phyloP scores from a whole-genome alignment of 2,888 invertebrate genomes.

The Apeira syringaria region DNA sequence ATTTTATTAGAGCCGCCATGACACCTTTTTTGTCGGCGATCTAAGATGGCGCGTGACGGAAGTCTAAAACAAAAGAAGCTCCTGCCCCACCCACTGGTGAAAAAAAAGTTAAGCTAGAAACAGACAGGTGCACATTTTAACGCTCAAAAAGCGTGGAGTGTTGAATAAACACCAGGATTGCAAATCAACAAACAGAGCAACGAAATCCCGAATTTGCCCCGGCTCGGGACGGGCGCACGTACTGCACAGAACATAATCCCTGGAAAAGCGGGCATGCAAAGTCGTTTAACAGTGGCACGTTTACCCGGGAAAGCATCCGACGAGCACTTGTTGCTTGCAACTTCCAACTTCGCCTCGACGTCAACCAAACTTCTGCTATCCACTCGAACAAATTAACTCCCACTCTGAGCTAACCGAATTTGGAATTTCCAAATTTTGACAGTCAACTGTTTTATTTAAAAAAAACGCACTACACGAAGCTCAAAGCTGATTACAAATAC shows the following conservation, averaged over 20 bases:
- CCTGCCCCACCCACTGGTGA: slow-evolving; percentile 69
- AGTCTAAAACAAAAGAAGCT: slow-evolving; percentile 78
- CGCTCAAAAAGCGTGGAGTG: slow-evolving; percentile 30
- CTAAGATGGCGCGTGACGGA: slow-evolving; percentile 77
- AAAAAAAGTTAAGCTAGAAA: slow-evolving; percentile 30
- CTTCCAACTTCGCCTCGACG: slow-evolving; percentile 61
- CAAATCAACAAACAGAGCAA: slow-evolving; percentile 56
- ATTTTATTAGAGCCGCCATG: slow-evolving; percentile 65
- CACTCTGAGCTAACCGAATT: slow-evolving; percentile 36
- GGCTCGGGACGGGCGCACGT: slow-evolving; percentile 24
- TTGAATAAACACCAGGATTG: slow-evolving; percentile 43
- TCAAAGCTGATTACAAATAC: slow-evolving; percentile 11
- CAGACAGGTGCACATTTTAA: slow-evolving; percentile 24
- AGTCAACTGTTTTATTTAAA: slow-evolving; percentile 25
- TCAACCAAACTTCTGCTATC: slow-evolving; percentile 42
- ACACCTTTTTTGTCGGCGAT: slow-evolving; percentile 75
- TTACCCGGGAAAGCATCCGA: slow-evolving; percentile 78
- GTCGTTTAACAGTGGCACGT: slow-evolving; percentile 72
- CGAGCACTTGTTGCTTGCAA: slow-evolving; percentile 75
- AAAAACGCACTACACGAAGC: slow-evolving; percentile 14
- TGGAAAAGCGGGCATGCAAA: slow-evolving; percentile 74
- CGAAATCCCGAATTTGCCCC: slow-evolving; percentile 57
- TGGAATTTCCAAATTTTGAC: slow-evolving; percentile 39
- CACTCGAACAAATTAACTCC: slow-evolving; percentile 52
- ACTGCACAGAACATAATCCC: slow-evolving; percentile 62